Evolutionary conservation across 2,797 vertebrate species (phyloP).

Genomic region (Coranthus polyacanthus): DNA sequence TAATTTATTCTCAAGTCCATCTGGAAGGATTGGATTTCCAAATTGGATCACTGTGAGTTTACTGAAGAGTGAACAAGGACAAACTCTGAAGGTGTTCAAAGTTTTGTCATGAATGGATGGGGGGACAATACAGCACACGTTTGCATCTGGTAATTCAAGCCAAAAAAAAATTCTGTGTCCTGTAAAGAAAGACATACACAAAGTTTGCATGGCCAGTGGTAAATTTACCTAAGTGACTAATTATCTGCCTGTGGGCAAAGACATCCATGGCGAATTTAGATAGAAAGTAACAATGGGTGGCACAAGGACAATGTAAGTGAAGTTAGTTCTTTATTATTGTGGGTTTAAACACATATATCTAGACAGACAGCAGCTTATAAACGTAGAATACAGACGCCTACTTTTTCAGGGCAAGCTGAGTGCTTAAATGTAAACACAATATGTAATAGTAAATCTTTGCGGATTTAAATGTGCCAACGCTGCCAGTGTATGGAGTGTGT

Average conservation of each 20-base stretch:
- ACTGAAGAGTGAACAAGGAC: conserved; percentile 53
- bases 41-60: conserved; percentile 60
- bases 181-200: conserved; percentile 4
- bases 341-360: conserved; percentile 31
- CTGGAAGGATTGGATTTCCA: conserved; percentile 64
- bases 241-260: conserved; percentile 8
- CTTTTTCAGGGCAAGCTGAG: conserved; percentile 24
- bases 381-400: conserved; percentile 36
- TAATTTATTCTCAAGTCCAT: conserved; percentile 69
- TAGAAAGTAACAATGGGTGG: conserved; percentile 10
- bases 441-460: conserved; percentile 35
- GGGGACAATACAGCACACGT: neutral
- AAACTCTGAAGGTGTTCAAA: conserved; percentile 34
- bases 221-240: conserved; percentile 20
- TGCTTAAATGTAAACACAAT: conserved; percentile 26
- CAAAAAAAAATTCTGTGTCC: conserved; percentile 1
- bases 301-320: conserved; percentile 5
- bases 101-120: conserved; percentile 16
- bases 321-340: conserved; percentile 5
- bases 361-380: conserved; percentile 50
- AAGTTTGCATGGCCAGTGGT: neutral
- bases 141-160: conserved; percentile 11
- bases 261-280: conserved; percentile 9
- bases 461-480: conserved; percentile 46
- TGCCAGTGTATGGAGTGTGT: conserved; percentile 41